Conservation (phyloP, 2,797 vertebrate species). For the Micropoecilia bifurca region DNA sequence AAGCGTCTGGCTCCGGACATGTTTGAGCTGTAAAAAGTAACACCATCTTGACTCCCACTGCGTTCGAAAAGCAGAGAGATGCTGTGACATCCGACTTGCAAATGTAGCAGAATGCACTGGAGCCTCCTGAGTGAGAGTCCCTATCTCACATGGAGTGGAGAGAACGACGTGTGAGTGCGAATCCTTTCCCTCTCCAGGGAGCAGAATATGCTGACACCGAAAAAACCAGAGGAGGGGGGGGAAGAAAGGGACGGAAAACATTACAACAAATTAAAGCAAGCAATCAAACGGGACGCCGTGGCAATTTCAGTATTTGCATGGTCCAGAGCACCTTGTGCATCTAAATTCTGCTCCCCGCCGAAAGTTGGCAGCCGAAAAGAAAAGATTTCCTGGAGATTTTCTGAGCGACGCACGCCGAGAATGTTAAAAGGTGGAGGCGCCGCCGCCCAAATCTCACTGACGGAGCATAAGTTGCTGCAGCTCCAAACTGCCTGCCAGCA, state of each 20-base stretch:
- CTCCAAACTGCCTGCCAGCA: constrained; percentile 22
- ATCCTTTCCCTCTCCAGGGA: constrained; percentile 37
- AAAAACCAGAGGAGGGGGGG: constrained; percentile 5
- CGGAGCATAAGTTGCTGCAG: constrained; percentile 19
- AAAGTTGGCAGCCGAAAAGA: constrained; percentile 39
- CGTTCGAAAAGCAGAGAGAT: constrained; percentile 26
- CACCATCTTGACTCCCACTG: constrained; percentile 28
- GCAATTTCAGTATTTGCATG: constrained; percentile 60
- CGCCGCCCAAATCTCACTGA: constrained; percentile 34
- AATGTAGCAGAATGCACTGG: constrained; percentile 52
- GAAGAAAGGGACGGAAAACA: constrained; percentile 13
- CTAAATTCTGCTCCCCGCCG: constrained; percentile 24
- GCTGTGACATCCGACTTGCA: constrained; percentile 39
- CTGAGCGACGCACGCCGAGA: constrained; percentile 12
- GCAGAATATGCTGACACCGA: constrained; percentile 52
- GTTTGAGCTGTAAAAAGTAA: constrained; percentile 16
- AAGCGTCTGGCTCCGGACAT: constrained; percentile 16
- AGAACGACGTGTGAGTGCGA: constrained; percentile 23
- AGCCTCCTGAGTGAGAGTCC: constrained; percentile 24
- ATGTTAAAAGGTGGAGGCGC: constrained; percentile 45
- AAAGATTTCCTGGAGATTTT: constrained; percentile 41
- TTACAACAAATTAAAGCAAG: constrained; percentile 61
- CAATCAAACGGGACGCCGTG: constrained; percentile 49
- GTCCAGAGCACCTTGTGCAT: constrained; percentile 21
- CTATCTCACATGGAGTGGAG: constrained; percentile 28